Evolutionary conservation across 92 coral and sea anemone genomes (phyloP), one percentile per base, ranked within the genome.

Genomic region (Siderastrea siderea): DNA sequence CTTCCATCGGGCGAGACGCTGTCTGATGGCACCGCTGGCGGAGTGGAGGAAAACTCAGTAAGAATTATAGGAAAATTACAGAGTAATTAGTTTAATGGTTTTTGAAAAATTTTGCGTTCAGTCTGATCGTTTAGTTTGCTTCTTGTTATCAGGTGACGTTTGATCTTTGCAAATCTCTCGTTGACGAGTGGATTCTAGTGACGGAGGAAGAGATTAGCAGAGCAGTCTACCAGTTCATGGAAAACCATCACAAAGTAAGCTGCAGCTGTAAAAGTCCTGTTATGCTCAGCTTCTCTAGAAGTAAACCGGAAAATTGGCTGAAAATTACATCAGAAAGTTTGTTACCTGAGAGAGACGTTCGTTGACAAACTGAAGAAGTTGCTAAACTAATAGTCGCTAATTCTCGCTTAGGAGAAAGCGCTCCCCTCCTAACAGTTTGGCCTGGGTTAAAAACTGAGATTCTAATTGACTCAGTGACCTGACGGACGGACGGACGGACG

Each of bases 1-100:
- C 83, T 96, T 57, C 89, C 94, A 9, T 84, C 92, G 14, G 77
- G 87, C 1, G 91, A 90, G 17, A 96, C 99, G 1, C 89, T 96
- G 51, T 95, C 99, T 3, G 99, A 96, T 85, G 98, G 98, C 38
- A 88, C 99, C 0, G 92, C 95, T 11, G 99, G 99, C 0, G 98
- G 95, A 16, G 84, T 96, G 9, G 99, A 96, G 70, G 90, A 85
- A 59, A 92, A 88, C 77, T 68, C 95, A 10, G 98, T 95, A 79
- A 82, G 94, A 67, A 26, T 15, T 38, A 3, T 47, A 70, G 4
- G 53, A 49, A 4, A 38, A 44, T 80, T 47, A 44, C 44, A 58
- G n/a, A 6, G 65, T 53, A 47, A 8, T 16, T 19, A 43, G 16
- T 52, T 16, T 13, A 17, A 59, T 63, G 10, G 0, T 58, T 19